Conservation (phyloP, 2,797 vertebrate genomes). For the Sebastes reedi region DNA sequence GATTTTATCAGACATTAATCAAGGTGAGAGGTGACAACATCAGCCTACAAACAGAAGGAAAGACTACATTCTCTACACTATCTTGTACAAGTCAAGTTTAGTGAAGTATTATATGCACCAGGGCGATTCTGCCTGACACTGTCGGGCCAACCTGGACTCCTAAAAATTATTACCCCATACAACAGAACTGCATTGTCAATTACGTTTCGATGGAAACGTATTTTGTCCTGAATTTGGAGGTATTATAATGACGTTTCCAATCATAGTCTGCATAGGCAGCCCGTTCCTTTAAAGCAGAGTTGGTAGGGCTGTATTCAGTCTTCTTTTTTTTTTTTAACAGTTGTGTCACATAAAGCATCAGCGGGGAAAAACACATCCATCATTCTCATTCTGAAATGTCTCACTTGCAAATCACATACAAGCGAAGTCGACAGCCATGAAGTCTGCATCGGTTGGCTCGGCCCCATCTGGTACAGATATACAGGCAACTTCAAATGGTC, state of each 20-base stretch:
- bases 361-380: conserved; percentile 64
- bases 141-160: background rate
- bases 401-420: conserved; percentile 44
- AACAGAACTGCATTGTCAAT: background rate
- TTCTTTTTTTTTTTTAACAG: background rate
- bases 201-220: background rate
- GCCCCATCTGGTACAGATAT: conserved; percentile 69
- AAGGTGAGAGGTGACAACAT: conserved; percentile 3
- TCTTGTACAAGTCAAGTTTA: background rate
- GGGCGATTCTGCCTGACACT: background rate
- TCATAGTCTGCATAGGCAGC: no score
- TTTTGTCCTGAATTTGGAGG: background rate
- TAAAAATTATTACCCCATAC: background rate
- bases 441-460: conserved; percentile 19
- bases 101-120: background rate
- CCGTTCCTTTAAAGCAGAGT: background rate
- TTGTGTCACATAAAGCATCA: conserved; percentile 43
- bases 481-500: conserved; percentile 59
- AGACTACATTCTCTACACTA: background rate
- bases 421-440: conserved; percentile 43
- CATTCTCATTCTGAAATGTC: conserved; percentile 51
- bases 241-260: no score
- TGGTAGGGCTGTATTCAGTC: background rate
- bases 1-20: background rate
- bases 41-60: background rate